Base-by-base conservation (phyloP, 2,888 invertebrate genomes). In the Abrostola triplasia region DNA sequence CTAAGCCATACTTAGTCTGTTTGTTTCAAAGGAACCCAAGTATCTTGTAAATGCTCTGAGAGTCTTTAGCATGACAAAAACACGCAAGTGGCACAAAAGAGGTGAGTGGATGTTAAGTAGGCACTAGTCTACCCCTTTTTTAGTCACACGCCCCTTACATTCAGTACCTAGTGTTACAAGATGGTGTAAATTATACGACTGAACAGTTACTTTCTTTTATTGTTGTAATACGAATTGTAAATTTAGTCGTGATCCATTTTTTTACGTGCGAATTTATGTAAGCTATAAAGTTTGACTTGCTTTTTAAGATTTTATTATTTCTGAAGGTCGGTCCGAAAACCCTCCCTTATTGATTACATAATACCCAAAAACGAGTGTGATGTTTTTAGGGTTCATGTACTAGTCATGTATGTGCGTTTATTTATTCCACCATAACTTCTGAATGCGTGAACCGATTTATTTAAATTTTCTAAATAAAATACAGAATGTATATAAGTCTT, bases 31-130 rank as follows among this genome's bases (percentile, higher is more conserved):
- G 74, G 51, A 52, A 36, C 51, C 47, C 51, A 62, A 74, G 62
- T 59, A 57, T 52, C 68, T 44, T 64, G 78, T 70, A 66, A 78
- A 72, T 62, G 65, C 60, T 70, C 59, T 63, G 37, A 79, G 73
- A 58, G 69, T 58, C 64, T 67, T 62, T 64, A 73, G 56, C 59
- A 50, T 63, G 56, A 74, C 66, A 79, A 71, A 76, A 67, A 70
- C 69, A 63, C 58, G 64, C 61, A 69, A 71, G 54, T 65, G 54
- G 36, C 47, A 77, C 71, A 74, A 79, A 74, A 56, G 52, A 59
- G 57, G 12, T 52, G 60, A 77, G 77, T 64, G 71, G 37, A 52
- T 62, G 70, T 70, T 76, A 69, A 79, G 76, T 76, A 69, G 74
- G 60, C 65, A 44, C 70, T 71, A 76, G 71, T 71, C 63, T 57